Percentiles rank a stretch among this genome's conserved stretches.
phyloP scores from a whole-genome alignment of 2,888 invertebrate genomes.

The Lamellibrachia columna region DNA sequence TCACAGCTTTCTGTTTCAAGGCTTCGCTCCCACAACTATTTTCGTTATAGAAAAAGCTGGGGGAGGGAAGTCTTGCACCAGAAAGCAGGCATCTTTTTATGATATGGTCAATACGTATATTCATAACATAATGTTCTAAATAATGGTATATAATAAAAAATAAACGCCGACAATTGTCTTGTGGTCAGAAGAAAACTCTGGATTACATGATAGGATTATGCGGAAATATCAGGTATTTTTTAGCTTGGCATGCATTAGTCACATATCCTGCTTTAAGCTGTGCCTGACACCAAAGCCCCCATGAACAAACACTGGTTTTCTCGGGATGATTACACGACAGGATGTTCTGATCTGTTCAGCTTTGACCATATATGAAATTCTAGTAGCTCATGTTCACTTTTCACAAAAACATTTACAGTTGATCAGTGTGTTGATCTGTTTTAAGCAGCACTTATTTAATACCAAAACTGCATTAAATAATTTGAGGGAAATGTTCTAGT shows the following conservation, averaged over 20 bases:
- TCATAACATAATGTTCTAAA: not conserved
- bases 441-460: too few species aligned
- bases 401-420: too few species aligned
- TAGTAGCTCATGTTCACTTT: not conserved
- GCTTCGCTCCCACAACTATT: too few species aligned
- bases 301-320: not conserved
- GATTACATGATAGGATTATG: not conserved
- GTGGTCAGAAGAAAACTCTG: not conserved
- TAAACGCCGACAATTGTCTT: not conserved
- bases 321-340: not conserved
- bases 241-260: not conserved
- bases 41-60: not conserved
- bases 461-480: too few species aligned
- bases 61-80: not conserved
- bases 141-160: not conserved
- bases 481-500: too few species aligned
- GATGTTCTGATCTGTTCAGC: not conserved
- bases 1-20: too few species aligned
- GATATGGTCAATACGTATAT: not conserved
- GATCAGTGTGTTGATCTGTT: too few species aligned
- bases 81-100: not conserved
- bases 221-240: not conserved
- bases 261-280: too few species aligned
- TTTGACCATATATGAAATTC: not conserved
- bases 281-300: too few species aligned